A percentile compares a stretch with the other conserved stretches of the same genome.
These are phyloP conservation scores for Ophion slaviceki DNA, from an alignment of 2,888 invertebrate species.

Conservation along the genomic window DNA sequence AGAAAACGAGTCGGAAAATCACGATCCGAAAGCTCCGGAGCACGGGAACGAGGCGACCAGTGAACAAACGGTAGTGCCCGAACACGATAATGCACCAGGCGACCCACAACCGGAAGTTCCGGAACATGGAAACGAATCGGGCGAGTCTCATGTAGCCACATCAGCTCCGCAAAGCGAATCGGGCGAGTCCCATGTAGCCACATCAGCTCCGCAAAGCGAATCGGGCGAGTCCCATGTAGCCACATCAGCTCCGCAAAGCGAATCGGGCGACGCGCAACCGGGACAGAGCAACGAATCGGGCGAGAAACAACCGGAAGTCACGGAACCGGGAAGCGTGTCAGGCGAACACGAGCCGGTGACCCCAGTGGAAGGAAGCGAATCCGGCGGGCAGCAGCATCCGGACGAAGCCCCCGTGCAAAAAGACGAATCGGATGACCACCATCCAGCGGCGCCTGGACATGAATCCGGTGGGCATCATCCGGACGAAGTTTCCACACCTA, in stretches of 20 bases:
- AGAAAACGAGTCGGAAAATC: background rate
- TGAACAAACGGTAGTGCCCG: background rate
- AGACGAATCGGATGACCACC: background rate
- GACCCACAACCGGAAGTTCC: conserved; percentile 1
- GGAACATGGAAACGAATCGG: background rate
- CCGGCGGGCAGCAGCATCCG: background rate
- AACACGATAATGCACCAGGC: background rate
- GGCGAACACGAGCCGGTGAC: background rate
- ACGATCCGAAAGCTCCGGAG: background rate
- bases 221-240: background rate
- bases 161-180: too few species aligned
- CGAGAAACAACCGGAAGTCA: background rate
- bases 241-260: too few species aligned
- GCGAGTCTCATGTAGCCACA: background rate
- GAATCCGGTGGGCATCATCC: background rate
- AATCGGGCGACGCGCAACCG: background rate
- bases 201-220: too few species aligned
- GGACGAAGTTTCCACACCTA: background rate
- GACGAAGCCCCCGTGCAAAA: background rate
- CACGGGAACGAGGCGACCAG: background rate
- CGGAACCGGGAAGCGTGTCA: background rate
- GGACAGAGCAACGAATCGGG: background rate
- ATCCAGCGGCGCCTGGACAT: background rate
- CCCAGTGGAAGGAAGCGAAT: background rate
- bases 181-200: too few species aligned